Evolutionary conservation across 2,113 vertebrate species (phyloP), one percentile per base, ranked within the genome.

Genomic region (Neogobius melanostomus): DNA sequence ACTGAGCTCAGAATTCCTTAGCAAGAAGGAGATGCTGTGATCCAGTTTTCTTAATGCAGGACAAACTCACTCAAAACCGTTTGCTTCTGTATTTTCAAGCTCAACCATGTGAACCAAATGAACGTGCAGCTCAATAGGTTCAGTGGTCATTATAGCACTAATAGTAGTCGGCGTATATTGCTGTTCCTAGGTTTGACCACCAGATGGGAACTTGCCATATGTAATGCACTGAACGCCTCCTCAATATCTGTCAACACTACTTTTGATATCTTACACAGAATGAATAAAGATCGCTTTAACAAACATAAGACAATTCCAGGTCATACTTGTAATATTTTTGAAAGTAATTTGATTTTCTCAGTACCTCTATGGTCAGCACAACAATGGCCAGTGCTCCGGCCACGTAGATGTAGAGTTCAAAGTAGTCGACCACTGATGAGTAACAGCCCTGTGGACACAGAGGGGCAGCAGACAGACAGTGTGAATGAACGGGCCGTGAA

Each of bases 371-470:
- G 53, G 96, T 96, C 88, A 98, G 68, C 67, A 98, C 94, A 12
- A 96, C 95, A 0, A 98, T 97, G 85, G 95, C 94, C 8, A 98
- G 92, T 0, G 95, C 96, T 89, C 96, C 96, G 0, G 95, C 95
- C 63, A 96, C 93, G 83, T 98, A 98, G 85, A 98, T 96, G 1
- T 97, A 98, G 0, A 94, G 93, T 80, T 98, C 96, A 4, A 97
- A 95, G 90, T 95, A 92, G 64, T 96, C 96, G 60, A 98, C 93
- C 70, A 98, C 96, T 42, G 96, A 93, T 0, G 95, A 94, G 91
- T 98, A 98, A 75, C 97, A 98, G 53, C 96, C 96, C 96, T 98
- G 84, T 53, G 68, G 63, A 82, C 21, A 82, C 44, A 82, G 65
- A 81, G 68, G 83, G 69, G 82, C 6, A 16, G 15, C n/a, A 82